Conservation (phyloP, 2,113 vertebrate genomes). For the Sigmodon hispidus region DNA sequence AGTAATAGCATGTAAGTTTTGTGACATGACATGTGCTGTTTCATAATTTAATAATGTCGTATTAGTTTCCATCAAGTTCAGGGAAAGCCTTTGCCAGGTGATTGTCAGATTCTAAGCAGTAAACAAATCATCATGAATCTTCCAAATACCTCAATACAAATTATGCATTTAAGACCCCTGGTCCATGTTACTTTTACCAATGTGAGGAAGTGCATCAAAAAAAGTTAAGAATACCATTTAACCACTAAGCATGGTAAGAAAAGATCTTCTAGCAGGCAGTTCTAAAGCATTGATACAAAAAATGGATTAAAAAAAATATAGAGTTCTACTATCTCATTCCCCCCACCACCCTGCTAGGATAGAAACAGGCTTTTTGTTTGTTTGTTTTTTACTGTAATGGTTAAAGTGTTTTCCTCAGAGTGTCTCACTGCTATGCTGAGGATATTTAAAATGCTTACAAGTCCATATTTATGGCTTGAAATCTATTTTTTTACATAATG, state of each 20-base stretch:
- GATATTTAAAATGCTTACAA: background rate
- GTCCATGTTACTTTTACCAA: background rate
- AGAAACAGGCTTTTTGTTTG: constrained; percentile 29
- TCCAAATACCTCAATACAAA: fast-evolving
- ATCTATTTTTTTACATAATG: background rate
- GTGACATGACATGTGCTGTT: background rate
- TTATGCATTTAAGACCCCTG: background rate
- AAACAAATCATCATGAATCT: background rate
- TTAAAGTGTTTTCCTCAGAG: background rate
- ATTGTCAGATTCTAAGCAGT: background rate
- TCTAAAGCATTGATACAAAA: background rate
- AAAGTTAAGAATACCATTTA: background rate
- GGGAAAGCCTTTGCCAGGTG: background rate
- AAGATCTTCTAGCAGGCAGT: background rate
- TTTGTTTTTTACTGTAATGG: background rate
- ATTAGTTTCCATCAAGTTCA: too few species aligned
- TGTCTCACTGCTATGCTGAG: background rate
- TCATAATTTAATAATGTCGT: background rate
- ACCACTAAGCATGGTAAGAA: background rate
- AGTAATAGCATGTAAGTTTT: background rate
- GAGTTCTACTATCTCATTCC: background rate
- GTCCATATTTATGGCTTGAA: background rate
- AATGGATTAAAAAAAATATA: background rate
- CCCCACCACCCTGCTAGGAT: background rate
- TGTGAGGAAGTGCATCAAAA: background rate